These are phyloP conservation scores for Sphaeridia pumilis DNA, from an alignment of 2,888 invertebrate genomes.

Conservation along the genomic window DNA sequence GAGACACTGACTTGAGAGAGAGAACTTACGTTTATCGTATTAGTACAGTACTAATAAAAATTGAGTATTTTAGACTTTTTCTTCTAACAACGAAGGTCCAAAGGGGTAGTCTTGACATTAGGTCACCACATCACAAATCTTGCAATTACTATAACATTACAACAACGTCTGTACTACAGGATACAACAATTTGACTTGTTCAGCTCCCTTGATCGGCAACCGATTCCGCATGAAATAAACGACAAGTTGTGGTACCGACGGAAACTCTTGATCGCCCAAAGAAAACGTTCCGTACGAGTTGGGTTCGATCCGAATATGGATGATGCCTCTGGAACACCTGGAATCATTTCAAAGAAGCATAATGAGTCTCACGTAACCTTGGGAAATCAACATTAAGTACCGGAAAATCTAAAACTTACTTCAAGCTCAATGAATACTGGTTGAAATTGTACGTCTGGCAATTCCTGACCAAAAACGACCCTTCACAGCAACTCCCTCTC, in stretches of 20 bases:
- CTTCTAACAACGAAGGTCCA: too few species aligned
- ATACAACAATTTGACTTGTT: conserved; percentile 88
- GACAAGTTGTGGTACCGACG: conserved; percentile 87
- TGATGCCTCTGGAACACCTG: conserved; percentile 87
- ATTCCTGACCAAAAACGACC: conserved; percentile 85
- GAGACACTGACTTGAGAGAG: too few species aligned
- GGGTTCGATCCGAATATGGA: conserved; percentile 91
- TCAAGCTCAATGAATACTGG: conserved; percentile 86
- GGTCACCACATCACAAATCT: too few species aligned
- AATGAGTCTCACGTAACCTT: neutral
- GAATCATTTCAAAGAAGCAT: conserved; percentile 30
- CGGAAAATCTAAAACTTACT: conserved; percentile 51
- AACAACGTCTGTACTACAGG: conserved; percentile 77
- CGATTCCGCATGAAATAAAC: conserved; percentile 85
- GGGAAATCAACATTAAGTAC: neutral
- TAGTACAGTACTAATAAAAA: too few species aligned
- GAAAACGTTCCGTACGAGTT: conserved; percentile 67
- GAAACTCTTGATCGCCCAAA: conserved; percentile 83
- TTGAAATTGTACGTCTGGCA: conserved; percentile 78
- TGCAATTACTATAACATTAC: conserved; percentile 38
- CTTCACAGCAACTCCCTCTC: conserved; percentile 69
- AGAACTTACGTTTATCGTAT: too few species aligned
- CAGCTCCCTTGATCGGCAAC: conserved; percentile 86
- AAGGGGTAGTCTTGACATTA: too few species aligned
- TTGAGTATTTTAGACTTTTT: too few species aligned